Base-by-base conservation (phyloP, 2,113 vertebrate species). In the Leptocoma aspasia region DNA sequence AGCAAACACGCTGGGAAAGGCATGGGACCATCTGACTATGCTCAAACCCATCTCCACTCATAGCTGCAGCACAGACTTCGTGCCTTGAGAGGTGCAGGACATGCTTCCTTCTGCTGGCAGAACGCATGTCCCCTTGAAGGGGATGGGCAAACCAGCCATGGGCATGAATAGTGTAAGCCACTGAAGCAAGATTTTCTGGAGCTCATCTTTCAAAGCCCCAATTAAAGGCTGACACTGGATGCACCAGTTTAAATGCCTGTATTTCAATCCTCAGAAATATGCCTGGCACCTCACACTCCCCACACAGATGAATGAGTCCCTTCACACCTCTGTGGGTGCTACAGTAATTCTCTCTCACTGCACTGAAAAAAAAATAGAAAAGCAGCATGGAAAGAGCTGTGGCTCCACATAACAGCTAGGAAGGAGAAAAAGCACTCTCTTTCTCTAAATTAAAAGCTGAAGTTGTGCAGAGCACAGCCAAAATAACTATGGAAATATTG, bases 311-410 rank as follows among this genome's bases (percentile, higher is more conserved):
- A 96, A 90, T 81, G 90, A 96, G 92, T 86, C 72, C 90, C 95
- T 95, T 96, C 88, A 96, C 95, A 97, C 95, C 94, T 96, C 96
- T 68, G 63, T 68, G 94, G 76, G 94, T 93, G 95, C 94, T 86
- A 94, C 82, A 86, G 92, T 77, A 94, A 96, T 94, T 92, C 92
- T 87, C 82, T 77, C 89, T 83, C 7, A 4, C 79, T 92, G 94
- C 79, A 60, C 68, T 50, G 64, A 76, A 71, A 83, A 89, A 89
- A 90, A 93, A 68, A 7, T 1, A 73, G 75, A 80, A 77, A 82
- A 93, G 79, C 90, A 83, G 64, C 56, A 82, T 31, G 63, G 52
- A 73, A 66, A 78, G 64, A 91, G 79, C 75, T 41, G 79, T 10
- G 18, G 68, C 76, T 95, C 82, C 64, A 54, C 56, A 44, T 75